Percentiles rank a stretch among this genome's conserved stretches.
Evolutionary conservation across 2,113 vertebrate species (phyloP).

Genomic region (Okapia johnstoni): DNA sequence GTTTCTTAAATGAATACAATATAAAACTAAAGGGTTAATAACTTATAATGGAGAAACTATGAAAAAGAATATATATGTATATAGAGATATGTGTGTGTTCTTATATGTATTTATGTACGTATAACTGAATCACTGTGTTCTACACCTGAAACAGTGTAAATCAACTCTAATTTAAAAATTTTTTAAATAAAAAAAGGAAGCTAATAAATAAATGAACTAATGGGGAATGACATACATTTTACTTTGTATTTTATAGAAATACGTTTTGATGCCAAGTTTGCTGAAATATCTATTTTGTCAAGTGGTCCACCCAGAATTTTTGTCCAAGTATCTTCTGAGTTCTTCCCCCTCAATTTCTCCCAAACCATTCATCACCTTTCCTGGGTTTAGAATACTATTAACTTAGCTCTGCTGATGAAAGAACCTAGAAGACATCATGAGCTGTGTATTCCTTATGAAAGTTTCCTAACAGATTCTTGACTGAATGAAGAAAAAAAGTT

Average conservation of each 20-base stretch:
- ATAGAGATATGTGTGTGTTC: background rate
- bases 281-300: background rate
- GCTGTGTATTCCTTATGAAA: background rate
- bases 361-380: background rate
- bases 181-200: background rate
- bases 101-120: background rate
- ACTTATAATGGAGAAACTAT: background rate
- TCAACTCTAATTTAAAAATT: background rate
- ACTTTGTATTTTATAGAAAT: background rate
- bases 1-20: background rate
- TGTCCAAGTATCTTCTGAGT: background rate
- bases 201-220: background rate
- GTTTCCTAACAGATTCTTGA: background rate
- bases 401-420: background rate
- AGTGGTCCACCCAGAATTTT: background rate
- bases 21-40: background rate
- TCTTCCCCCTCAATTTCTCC: background rate
- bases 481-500: background rate
- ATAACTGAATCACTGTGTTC: background rate
- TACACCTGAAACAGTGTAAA: background rate
- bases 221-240: background rate
- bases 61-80: background rate
- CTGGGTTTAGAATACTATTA: background rate
- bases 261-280: background rate
- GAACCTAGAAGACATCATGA: background rate